Conservation (phyloP, 2,888 invertebrate species). For the Eilema caniola region DNA sequence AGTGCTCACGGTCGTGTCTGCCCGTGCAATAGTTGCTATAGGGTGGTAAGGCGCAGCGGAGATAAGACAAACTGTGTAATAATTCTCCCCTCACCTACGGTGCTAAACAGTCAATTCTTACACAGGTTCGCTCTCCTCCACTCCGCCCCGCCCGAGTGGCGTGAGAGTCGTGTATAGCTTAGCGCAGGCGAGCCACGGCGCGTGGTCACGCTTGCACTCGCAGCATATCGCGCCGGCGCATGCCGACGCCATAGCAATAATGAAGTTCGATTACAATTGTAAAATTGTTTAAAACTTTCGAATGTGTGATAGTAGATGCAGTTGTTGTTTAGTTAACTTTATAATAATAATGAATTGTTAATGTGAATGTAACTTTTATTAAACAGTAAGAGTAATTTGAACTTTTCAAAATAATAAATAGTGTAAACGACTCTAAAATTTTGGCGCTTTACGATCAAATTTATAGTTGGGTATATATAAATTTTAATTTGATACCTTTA, state of each 20-base stretch:
- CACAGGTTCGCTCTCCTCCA: constrained; percentile 21
- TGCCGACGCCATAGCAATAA: constrained; percentile 85
- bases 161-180: background rate
- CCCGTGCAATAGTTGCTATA: background rate
- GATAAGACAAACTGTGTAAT: constrained; percentile 13
- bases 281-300: constrained; percentile 87
- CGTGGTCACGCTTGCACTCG: constrained; percentile 43
- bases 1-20: constrained; percentile 5
- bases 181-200: constrained; percentile 11
- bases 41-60: constrained; percentile 17
- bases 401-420: constrained; percentile 75
- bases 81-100: constrained; percentile 12
- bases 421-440: constrained; percentile 59
- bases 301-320: constrained; percentile 88
- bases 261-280: constrained; percentile 84
- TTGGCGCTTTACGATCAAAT: constrained; percentile 77
- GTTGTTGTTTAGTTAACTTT: constrained; percentile 87
- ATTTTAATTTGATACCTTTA: constrained; percentile 71
- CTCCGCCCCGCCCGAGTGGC: constrained; percentile 6
- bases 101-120: constrained; percentile 24
- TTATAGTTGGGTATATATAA: constrained; percentile 67
- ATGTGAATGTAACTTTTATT: constrained; percentile 85
- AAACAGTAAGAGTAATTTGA: constrained; percentile 77
- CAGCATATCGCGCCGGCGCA: constrained; percentile 73
- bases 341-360: constrained; percentile 84